These are phyloP conservation scores for Onychomys torridus DNA, from an alignment of 2,797 vertebrate species.

Conservation along the genomic window DNA sequence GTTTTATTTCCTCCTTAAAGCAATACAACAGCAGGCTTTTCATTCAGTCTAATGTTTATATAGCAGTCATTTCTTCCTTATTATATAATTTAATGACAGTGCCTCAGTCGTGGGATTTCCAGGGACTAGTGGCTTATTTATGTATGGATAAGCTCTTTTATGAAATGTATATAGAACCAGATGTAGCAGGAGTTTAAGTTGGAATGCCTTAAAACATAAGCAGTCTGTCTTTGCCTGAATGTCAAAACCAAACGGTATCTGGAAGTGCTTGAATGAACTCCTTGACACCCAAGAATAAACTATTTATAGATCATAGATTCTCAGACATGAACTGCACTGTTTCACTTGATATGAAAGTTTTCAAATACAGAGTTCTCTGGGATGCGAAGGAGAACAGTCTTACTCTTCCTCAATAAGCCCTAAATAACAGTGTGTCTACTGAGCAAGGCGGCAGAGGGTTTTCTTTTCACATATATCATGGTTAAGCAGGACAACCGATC, in stretches of 20 bases:
- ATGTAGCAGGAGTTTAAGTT: conserved; percentile 57
- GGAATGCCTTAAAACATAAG: conserved; percentile 56
- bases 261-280: conserved; percentile 63
- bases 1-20: background rate
- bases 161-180: conserved; percentile 64
- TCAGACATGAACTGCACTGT: conserved; percentile 65
- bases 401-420: conserved; percentile 46
- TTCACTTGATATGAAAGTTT: conserved; percentile 69
- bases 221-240: conserved; percentile 59
- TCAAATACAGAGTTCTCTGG: conserved; percentile 58
- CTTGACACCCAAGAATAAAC: conserved; percentile 69
- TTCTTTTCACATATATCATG: background rate
- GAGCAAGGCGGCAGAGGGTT: background rate
- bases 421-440: conserved; percentile 19
- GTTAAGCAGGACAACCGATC: background rate
- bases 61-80: background rate
- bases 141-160: conserved; percentile 46
- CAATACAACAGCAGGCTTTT: background rate
- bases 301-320: conserved; percentile 62
- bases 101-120: conserved; percentile 34
- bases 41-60: background rate
- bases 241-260: conserved; percentile 72
- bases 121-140: conserved; percentile 66
- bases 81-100: conserved; percentile 55
- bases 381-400: conserved; percentile 45